Evolutionary conservation across 2,888 invertebrate genomes (phyloP), one percentile per base, ranked within the genome.

Genomic region (Quadroppia sp.): DNA sequence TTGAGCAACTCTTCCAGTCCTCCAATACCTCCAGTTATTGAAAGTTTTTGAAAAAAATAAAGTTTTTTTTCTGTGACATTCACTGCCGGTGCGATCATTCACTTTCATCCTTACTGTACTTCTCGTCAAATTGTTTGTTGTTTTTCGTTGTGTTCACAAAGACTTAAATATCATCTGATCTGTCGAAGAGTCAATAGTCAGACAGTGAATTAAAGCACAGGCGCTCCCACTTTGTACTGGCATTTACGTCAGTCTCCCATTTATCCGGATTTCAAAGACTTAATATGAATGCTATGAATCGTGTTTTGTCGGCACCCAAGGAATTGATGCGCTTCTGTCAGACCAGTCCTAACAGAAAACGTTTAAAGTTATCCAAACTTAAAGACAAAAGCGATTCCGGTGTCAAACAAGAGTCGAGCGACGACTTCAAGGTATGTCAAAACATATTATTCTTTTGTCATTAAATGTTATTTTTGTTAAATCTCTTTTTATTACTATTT

Each of bases 221-320:
- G 67, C 67, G 67, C 67, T 67, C 32, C 15, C 32, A 53, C 23
- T 53, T 53, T 53, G 20, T 50, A 25, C 15, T 53, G 9, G 42
- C 36, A 0, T 67, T 67, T 67, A 42, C 67, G 67, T 67, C 67
- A 67, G 42, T 67, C 23, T 67, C 23, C 25, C 67, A 11, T 61
- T 32, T 61, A 61, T 61, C 61, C 3, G 61, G 61, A 32, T 61
- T 61, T 67, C 25, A 67, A 42, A 67, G 4, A 30, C 4, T 2
- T 61, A 61, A 30, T 61, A 61, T 61, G 61, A 61, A 61, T 61
- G 61, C 61, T 67, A 67, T 67, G 67, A 67, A 67, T 67, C n/a
- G 67, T 42, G 67, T 67, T 40, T 23, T 67, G 42, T 36, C 36
- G n/a, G 7, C 42, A 42, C 40, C 67, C 36, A 36, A 67, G 67